Evolutionary conservation across 2,113 vertebrate species (phyloP).

Genomic region (Eidolon helvum): DNA sequence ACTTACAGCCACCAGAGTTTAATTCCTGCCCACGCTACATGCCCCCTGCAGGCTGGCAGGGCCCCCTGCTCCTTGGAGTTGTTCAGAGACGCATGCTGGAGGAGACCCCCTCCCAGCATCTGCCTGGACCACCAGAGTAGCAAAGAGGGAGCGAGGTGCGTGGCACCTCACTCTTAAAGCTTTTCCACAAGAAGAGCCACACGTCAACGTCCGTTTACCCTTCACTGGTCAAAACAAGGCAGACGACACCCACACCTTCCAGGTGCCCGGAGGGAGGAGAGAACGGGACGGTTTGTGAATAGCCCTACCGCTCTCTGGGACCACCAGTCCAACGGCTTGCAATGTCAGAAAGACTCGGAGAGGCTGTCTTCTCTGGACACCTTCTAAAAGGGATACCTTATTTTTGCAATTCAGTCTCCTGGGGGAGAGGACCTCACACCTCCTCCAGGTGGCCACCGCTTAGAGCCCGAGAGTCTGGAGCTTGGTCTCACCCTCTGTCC

Average conservation of each 20-base stretch:
- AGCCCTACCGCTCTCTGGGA: accelerated
- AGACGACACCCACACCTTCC: not conserved
- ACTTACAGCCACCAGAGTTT: not conserved
- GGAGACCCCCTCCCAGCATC: not conserved
- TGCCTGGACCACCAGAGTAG: not conserved
- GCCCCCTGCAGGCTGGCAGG: not conserved
- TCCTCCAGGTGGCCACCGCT: not conserved
- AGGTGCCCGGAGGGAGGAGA: not conserved
- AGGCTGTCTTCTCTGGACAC: not conserved
- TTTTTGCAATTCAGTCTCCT: not conserved
- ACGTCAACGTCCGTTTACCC: not conserved
- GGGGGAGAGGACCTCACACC: not conserved
- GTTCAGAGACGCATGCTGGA: not conserved
- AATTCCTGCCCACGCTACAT: not conserved
- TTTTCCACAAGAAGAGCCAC: not conserved
- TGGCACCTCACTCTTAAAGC: not conserved
- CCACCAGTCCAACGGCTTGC: not conserved
- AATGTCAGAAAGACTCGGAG: not conserved
- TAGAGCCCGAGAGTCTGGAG: not conserved
- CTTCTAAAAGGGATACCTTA: not conserved
- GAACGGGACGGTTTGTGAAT: not conserved
- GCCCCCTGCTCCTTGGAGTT: not conserved
- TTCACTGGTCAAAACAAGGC: not conserved
- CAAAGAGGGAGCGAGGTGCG: accelerated
- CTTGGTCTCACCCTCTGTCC: not conserved